Conservation (phyloP, 1,140 invertebrate genomes). For the Diabrotica undecimpunctata region DNA sequence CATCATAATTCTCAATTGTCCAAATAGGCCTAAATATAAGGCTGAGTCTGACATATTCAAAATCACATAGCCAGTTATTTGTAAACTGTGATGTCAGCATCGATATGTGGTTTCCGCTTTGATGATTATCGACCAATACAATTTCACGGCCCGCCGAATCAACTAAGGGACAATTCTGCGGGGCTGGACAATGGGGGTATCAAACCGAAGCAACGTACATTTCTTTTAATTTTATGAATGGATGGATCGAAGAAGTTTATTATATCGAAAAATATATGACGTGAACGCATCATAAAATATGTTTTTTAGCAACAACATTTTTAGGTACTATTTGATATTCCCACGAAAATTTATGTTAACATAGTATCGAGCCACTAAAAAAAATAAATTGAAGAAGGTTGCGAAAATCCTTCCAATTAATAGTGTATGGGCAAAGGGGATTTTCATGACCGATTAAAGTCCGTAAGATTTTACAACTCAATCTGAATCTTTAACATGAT, state of each 20-base stretch:
- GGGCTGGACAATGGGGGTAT: background rate
- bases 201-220: constrained; percentile 2
- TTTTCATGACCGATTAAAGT: no score
- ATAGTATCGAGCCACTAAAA: no score
- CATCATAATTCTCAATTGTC: background rate
- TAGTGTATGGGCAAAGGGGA: no score
- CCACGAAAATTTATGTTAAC: no score
- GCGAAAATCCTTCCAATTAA: no score
- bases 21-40: background rate
- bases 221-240: background rate
- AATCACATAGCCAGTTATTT: background rate
- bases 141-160: background rate
- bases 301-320: no score
- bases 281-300: no score
- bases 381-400: no score
- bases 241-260: background rate
- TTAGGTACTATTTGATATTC: no score
- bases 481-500: no score
- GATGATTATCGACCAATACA: background rate
- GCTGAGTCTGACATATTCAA: background rate
- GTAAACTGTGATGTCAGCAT: background rate
- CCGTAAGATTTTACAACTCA: no score
- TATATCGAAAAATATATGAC: background rate
- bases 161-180: constrained; percentile 1
- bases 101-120: background rate